These are phyloP conservation scores for Ctenopoma multispine DNA, from an alignment of 2,797 vertebrate genomes.

Conservation along the genomic window DNA sequence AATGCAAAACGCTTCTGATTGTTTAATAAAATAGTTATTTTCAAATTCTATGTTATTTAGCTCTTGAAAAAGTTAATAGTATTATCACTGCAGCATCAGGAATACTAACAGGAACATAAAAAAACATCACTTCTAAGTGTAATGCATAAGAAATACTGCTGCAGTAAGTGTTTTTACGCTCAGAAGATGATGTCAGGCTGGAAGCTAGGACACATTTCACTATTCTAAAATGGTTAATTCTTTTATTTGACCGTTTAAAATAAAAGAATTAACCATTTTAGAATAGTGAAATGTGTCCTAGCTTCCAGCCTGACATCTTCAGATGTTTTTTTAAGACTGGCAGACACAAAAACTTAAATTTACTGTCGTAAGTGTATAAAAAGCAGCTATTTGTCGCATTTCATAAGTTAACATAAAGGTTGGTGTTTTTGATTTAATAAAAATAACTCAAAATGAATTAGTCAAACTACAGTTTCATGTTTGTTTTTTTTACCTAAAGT, in stretches of 20 bases:
- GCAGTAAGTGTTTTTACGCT: neutral
- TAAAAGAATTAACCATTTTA: too few relatives aligned
- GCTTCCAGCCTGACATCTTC: neutral
- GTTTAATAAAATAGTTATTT: neutral
- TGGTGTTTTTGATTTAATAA: neutral
- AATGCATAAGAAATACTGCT: neutral
- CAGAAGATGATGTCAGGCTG: neutral
- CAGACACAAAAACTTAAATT: too few relatives aligned
- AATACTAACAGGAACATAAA: neutral
- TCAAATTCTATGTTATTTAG: neutral
- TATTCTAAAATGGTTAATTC: too few relatives aligned
- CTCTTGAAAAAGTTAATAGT: neutral
- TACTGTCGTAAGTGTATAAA: too few relatives aligned
- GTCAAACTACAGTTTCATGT: neutral
- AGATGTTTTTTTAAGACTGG: neutral
- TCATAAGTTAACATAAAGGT: neutral
- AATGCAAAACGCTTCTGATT: too few relatives aligned
- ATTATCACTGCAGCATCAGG: too few relatives aligned
- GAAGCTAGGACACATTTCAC: neutral
- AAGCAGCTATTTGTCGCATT: too few relatives aligned
- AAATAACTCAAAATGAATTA: neutral
- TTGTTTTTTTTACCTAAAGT: neutral
- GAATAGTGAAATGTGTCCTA: neutral
- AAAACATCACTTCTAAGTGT: neutral
- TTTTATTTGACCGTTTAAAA: too few relatives aligned